Evolutionary conservation across 2,888 invertebrate genomes (phyloP), one percentile per base, ranked within the genome.

Genomic region (Leistus spinibarbis): DNA sequence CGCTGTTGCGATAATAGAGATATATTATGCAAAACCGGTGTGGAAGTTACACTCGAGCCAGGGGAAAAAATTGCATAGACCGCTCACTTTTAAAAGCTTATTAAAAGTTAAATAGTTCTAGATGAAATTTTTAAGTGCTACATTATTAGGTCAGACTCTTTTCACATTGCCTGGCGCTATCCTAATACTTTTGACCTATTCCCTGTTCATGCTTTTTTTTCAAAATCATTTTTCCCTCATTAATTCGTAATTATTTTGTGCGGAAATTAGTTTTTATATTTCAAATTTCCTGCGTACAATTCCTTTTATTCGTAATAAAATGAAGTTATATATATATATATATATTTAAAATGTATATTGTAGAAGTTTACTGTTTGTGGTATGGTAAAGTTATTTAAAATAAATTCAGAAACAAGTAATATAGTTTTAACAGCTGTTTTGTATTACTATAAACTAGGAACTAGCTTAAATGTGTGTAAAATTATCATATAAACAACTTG

Each of bases 61-160:
- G 7, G 40, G 62, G 53, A 53, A 73, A 67, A 73, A 73, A 73
- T 73, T 72, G 73, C 67, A 17, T 5, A 20, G 53, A 23, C 24
- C 64, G 62, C 66, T 19, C 56, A 72, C 72, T 72, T 73, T 73
- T 73, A 73, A 73, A 67, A 73, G 73, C 73, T 73, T 73, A 73
- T 73, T 73, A 73, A 73, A 73, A 73, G 67, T 73, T 73, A 73
- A 73, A 73, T 73, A 73, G 73, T 73, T 73, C 53, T 60, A 60
- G 67, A 73, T 73, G 60, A 67, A 73, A 73, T 67, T 67, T 67
- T 60, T 60, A 73, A 73, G 67, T 73, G 62, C 67, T 22, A 56
- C 67, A 66, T 60, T 73, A 67, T 73, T 62, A 73, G 73, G 73
- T 73, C 73, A 73, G n/a, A n/a, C 40, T 40, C 40, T 40, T 40